These are phyloP conservation scores for Puffinus mauretanicus DNA, from an alignment of 2,113 vertebrate species.

Conservation along the genomic window DNA sequence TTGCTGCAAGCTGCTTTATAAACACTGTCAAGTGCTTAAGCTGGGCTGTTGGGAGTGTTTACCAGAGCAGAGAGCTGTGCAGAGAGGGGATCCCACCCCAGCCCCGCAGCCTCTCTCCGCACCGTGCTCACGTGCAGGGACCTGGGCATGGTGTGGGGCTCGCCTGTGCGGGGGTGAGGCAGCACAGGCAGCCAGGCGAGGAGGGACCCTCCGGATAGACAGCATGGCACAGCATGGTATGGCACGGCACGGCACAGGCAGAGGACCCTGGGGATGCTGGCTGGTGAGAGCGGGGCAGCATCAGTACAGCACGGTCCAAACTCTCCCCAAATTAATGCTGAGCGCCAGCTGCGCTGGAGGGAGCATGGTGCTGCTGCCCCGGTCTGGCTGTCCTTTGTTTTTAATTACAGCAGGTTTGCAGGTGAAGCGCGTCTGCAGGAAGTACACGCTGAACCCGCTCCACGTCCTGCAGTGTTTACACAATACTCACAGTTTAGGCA, in stretches of 20 bases:
- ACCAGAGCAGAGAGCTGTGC: neutral
- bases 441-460: neutral
- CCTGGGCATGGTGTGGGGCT: neutral
- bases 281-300: rapidly evolving
- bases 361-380: rapidly evolving
- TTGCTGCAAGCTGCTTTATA: constrained; percentile 43
- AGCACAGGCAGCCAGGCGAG: rapidly evolving
- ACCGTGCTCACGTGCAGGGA: rapidly evolving
- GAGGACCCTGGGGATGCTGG: neutral
- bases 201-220: neutral
- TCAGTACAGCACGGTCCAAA: rapidly evolving
- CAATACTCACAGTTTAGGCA: neutral
- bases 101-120: rapidly evolving
- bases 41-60: constrained; percentile 52
- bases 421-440: neutral
- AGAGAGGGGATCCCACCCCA: neutral
- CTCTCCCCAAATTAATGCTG: rapidly evolving
- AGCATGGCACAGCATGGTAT: rapidly evolving
- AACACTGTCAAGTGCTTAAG: constrained; percentile 70
- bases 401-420: neutral
- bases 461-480: neutral
- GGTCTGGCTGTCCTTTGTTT: neutral
- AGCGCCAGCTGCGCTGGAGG: neutral
- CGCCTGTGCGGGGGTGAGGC: rapidly evolving
- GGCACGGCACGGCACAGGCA: rapidly evolving